Evolutionary conservation across 2,888 invertebrate species (phyloP).

Genomic region (Xestia c-nigrum): DNA sequence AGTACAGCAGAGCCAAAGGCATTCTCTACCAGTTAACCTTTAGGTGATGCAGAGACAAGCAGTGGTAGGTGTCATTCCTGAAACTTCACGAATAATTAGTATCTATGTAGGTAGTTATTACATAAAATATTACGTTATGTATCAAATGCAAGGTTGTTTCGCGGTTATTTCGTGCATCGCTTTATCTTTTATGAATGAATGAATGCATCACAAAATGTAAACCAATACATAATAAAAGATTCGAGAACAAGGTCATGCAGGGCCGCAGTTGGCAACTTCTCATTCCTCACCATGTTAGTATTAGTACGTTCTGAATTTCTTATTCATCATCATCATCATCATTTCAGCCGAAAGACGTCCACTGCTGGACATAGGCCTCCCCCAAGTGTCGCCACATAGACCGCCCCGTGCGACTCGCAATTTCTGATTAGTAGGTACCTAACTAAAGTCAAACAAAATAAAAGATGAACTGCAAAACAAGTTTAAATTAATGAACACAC

Average conservation of each 20-base stretch:
- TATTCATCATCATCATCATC: background rate
- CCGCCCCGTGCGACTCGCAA: no score
- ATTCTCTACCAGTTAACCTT: no score
- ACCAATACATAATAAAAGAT: constrained; percentile 42
- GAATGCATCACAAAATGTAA: constrained; percentile 53
- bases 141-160: constrained; percentile 39
- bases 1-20: no score
- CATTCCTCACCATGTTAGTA: constrained; percentile 10
- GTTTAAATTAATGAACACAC: constrained; percentile 11
- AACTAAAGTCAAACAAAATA: constrained; percentile 33
- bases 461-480: constrained; percentile 5
- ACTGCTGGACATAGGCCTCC: no score
- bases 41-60: no score
- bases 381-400: no score
- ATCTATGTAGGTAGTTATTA: constrained; percentile 8
- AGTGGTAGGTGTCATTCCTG: no score
- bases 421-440: background rate
- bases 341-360: no score
- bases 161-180: constrained; percentile 34
- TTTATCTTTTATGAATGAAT: constrained; percentile 55
- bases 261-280: constrained; percentile 9
- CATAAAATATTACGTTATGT: constrained; percentile 38
- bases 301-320: background rate
- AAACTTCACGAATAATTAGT: no score
- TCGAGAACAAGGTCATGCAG: constrained; percentile 43